phyloP scores from a whole-genome alignment of 2,888 invertebrate genomes.

The Thalpophila matura region DNA sequence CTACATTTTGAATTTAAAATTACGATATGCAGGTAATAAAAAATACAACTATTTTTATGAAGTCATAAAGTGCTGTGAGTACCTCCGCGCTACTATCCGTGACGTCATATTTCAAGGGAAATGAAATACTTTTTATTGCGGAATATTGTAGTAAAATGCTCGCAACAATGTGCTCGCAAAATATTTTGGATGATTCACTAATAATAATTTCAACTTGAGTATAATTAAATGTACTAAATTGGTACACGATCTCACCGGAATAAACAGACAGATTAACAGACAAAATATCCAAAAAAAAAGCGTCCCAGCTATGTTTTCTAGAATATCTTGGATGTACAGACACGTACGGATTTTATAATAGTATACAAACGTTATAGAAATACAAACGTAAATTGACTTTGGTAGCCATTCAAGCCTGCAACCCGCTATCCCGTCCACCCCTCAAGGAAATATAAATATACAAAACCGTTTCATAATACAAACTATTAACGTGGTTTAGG shows the following conservation, averaged over 20 bases:
- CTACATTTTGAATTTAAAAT: conserved; percentile 51
- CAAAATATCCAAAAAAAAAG: too few relatives aligned
- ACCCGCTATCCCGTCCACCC: conserved; percentile 2
- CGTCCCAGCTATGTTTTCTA: too few relatives aligned
- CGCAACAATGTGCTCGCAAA: conserved; percentile 44
- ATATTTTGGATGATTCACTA: conserved; percentile 32
- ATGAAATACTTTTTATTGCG: conserved; percentile 59
- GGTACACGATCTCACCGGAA: too few relatives aligned
- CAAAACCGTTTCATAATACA: conserved; percentile 53
- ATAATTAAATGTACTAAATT: too few relatives aligned
- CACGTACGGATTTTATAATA: too few relatives aligned
- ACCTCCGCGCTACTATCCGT: conserved; percentile 51
- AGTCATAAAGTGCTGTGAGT: conserved; percentile 57
- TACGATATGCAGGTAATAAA: conserved; percentile 57
- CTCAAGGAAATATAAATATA: conserved; percentile 58
- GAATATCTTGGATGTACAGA: too few relatives aligned
- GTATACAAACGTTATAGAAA: too few relatives aligned
- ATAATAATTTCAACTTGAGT: conserved; percentile 14
- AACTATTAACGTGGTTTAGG: conserved; percentile 59
- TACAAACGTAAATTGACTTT: neutral
- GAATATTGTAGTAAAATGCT: conserved; percentile 47
- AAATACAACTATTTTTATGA: conserved; percentile 59
- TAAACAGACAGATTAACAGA: too few relatives aligned
- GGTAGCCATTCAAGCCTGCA: neutral
- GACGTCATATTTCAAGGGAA: conserved; percentile 58